A percentile compares a stretch with the other conserved stretches of the same genome.
Conservation (phyloP, 2,113 vertebrate genomes). For the Stigmatopora argus region DNA sequence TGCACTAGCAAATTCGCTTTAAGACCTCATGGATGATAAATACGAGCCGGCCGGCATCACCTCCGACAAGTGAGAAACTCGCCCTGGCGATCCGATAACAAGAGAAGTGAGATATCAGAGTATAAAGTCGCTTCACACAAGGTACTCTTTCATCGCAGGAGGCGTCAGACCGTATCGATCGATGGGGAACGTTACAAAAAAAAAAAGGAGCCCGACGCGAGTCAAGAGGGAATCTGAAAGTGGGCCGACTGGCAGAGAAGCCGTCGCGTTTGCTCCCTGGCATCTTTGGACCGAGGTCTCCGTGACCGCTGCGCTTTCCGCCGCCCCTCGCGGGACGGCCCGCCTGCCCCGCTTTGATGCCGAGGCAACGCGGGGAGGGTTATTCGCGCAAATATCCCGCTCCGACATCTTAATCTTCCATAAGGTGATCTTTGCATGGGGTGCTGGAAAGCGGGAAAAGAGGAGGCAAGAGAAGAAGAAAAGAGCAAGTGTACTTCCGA, state of each 20-base stretch:
- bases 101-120: slow-evolving; percentile 50
- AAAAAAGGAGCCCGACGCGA: slow-evolving; percentile 43
- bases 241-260: slow-evolving; percentile 57
- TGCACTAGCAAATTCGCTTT: slow-evolving; percentile 22
- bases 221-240: slow-evolving; percentile 63
- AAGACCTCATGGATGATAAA: slow-evolving; percentile 39
- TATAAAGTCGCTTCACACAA: slow-evolving; percentile 44
- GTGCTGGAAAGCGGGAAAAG: slow-evolving; percentile 61
- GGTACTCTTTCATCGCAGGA: slow-evolving; percentile 46
- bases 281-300: slow-evolving; percentile 62
- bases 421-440: slow-evolving; percentile 72
- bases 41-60: slow-evolving; percentile 25
- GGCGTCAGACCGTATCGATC: slow-evolving; percentile 56
- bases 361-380: slow-evolving; percentile 46
- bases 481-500: slow-evolving; percentile 69
- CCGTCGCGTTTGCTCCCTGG: slow-evolving; percentile 58
- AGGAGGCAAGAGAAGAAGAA: slow-evolving; percentile 53
- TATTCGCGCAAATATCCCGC: slow-evolving; percentile 70
- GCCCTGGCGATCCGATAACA: slow-evolving; percentile 45
- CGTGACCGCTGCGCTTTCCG: slow-evolving; percentile 62
- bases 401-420: slow-evolving; percentile 71
- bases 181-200: slow-evolving; percentile 42
- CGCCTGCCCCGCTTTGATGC: slow-evolving; percentile 65
- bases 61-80: slow-evolving; percentile 39
- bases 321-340: slow-evolving; percentile 60